A percentile compares a stretch with the other conserved stretches of the same genome.
Evolutionary conservation across 2,888 invertebrate species (phyloP).

Genomic region (Xestia ashworthii): DNA sequence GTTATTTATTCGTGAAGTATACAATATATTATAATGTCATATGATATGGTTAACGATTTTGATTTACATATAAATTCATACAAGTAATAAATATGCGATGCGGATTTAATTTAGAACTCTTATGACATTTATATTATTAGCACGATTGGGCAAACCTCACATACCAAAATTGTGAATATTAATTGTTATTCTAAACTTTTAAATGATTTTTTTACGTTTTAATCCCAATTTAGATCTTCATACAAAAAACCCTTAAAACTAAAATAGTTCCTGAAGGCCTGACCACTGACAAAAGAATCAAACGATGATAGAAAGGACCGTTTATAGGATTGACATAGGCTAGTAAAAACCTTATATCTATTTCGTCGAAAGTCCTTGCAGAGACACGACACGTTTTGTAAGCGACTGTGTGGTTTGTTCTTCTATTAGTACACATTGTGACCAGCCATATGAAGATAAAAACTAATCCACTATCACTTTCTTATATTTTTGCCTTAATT

Average conservation of each 20-base stretch:
- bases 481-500: too few relatives aligned
- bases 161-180: neutral
- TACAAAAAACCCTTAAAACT: neutral
- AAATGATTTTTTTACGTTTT: neutral
- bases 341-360: neutral
- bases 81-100: neutral
- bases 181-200: neutral
- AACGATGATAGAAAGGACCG: neutral
- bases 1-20: neutral
- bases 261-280: too few relatives aligned
- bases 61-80: neutral
- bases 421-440: neutral
- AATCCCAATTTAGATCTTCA: neutral
- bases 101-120: neutral
- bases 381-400: neutral
- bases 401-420: neutral
- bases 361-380: neutral
- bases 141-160: neutral
- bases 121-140: neutral
- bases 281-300: too few relatives aligned
- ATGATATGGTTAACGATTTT: constrained; percentile 4
- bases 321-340: neutral
- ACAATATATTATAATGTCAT: neutral
- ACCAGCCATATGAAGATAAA: neutral
- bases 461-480: neutral